phyloP scores from a whole-genome alignment of 2,797 vertebrate species.

The Betta splendens region DNA sequence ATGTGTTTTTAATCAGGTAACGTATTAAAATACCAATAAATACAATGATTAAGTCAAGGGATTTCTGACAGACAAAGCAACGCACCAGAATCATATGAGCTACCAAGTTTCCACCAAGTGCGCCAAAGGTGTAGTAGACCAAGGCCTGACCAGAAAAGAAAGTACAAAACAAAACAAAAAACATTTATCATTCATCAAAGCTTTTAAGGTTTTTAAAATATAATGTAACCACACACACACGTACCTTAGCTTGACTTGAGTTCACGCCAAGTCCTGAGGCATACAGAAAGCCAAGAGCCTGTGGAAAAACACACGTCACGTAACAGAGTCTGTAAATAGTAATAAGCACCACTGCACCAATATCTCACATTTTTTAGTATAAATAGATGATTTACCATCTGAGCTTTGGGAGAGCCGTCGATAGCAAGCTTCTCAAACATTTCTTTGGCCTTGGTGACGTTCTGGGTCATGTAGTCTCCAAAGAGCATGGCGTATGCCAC shows the following conservation, averaged over 20 bases:
- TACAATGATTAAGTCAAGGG: background rate
- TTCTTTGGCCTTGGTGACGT: constrained; percentile 87
- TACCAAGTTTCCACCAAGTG: constrained; percentile 94
- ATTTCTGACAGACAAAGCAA: constrained; percentile 25
- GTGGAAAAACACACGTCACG: constrained; percentile 25
- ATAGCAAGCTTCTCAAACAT: constrained; percentile 92
- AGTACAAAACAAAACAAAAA: background rate
- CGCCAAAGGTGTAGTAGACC: constrained; percentile 98
- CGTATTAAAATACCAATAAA: no score
- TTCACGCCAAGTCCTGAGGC: constrained; percentile 96
- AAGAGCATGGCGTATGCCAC: constrained; percentile 94
- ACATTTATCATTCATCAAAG: background rate
- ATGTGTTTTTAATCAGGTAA: no score
- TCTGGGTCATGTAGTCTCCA: constrained; percentile 92
- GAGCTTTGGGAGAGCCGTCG: constrained; percentile 94
- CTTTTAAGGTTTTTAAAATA: no score
- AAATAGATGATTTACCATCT: constrained; percentile 81
- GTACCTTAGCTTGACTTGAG: constrained; percentile 98
- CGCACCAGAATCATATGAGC: constrained; percentile 98
- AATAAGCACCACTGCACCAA: background rate
- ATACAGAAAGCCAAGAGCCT: constrained; percentile 97
- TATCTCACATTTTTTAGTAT: background rate
- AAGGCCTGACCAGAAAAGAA: constrained; percentile 83
- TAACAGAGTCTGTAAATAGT: background rate
- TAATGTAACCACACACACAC: background rate